Evolutionary conservation across 2,797 vertebrate genomes (phyloP), one percentile per base, ranked within the genome.

Genomic region (Lagothrix lagotricha): DNA sequence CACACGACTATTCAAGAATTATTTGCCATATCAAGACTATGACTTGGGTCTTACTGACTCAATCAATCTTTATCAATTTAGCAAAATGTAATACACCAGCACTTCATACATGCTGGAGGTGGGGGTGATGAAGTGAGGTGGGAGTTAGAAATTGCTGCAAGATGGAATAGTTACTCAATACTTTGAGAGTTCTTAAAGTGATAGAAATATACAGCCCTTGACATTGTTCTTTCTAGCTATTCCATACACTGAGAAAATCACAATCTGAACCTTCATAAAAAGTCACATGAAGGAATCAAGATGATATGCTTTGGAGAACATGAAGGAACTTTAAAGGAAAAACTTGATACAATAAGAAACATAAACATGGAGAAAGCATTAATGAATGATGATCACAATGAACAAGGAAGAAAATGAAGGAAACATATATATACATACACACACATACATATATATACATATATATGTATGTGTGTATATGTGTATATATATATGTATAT

Each of bases 241-340:
- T 10, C 8, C 50, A 48, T 5, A 85, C 58, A 73, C 46, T 70
- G 50, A 58, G 5, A 87, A 50, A 48, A 77, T 72, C 30, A 58
- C 50, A 83, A 39, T 61, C 36, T 58, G 33, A 46, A 80, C 1
- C 10, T 83, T 91, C 86, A 41, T 90, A n/a, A 76, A 88, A 84
- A 80, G 33, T 5, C 20, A 44, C 22, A 44, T 33, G 24, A 96
- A n/a, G 17, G 57, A 86, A 20, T 36, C 67, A 26, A 48, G 28
- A 80, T 33, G 44, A 70, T 26, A 28, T 22, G 36, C 75, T 96
- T 82, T 79, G 15, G n/a, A 82, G 36, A 88, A 70, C 26, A 24
- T 84, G 36, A 87, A 96, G n/a, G 13, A 81, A 93, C 1, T 57
- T 84, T 50, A 10, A 93, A 96, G 58, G 39, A 79, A 95, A n/a